Evolutionary conservation across 2,113 vertebrate species (phyloP).

Genomic region (Scortum barcoo): DNA sequence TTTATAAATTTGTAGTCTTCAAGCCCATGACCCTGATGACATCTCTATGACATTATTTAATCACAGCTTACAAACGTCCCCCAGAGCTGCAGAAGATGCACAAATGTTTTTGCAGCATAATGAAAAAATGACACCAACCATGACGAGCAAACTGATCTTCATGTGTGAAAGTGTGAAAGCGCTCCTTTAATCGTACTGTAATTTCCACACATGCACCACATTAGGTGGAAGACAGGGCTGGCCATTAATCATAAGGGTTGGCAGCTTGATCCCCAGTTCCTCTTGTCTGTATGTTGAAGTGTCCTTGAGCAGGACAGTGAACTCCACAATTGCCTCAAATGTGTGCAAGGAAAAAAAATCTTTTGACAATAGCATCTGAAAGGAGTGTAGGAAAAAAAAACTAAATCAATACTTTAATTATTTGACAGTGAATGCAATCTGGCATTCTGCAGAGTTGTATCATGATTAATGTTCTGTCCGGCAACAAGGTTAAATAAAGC

Average conservation of each 20-base stretch:
- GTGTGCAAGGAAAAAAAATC: not conserved
- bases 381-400: not conserved
- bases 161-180: not conserved
- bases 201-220: not conserved
- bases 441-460: not conserved
- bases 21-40: not conserved
- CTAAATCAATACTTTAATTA: constrained; percentile 13
- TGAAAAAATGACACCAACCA: not conserved
- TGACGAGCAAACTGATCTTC: not conserved
- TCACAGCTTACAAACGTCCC: not conserved
- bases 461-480: constrained; percentile 30
- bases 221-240: not conserved
- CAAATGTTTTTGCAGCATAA: not conserved
- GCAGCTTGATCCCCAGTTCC: constrained; percentile 11
- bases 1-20: too few relatives aligned
- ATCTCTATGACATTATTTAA: not conserved
- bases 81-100: not conserved
- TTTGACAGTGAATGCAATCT: constrained; percentile 15
- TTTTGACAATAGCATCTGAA: not conserved
- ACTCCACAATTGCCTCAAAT: not conserved
- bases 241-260: constrained; percentile 36
- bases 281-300: constrained; percentile 1
- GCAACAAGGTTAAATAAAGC: constrained; percentile 17
- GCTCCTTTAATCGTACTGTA: not conserved
- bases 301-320: constrained; percentile 27